These are phyloP conservation scores for Hydrochoerus hydrochaeris DNA, from an alignment of 2,113 vertebrate genomes.

Conservation along the genomic window DNA sequence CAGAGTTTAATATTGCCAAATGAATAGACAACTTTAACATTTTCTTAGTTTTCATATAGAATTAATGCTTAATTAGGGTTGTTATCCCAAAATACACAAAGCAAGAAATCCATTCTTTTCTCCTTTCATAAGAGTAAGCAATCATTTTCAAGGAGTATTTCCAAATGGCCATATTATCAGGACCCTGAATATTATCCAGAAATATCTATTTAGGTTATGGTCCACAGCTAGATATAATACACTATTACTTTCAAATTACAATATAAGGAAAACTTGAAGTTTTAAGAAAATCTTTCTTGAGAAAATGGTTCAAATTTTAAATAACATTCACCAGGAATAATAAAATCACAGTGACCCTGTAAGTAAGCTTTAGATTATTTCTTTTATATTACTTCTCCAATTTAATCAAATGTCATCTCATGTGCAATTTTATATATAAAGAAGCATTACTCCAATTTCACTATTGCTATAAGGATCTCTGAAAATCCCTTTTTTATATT, in stretches of 20 bases:
- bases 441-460: neutral
- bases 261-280: neutral
- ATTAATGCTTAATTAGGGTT: neutral
- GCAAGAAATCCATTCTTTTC: neutral
- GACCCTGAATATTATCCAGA: neutral
- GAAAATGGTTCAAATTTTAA: constrained; percentile 52
- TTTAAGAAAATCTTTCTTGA: constrained; percentile 33
- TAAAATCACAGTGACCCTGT: neutral
- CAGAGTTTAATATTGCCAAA: neutral
- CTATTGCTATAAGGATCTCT: neutral
- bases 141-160: constrained; percentile 16
- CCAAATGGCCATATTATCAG: neutral
- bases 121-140: neutral
- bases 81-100: neutral
- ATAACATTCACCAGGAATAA: constrained; percentile 20
- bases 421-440: constrained; percentile 17
- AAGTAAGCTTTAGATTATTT: neutral
- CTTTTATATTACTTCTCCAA: neutral
- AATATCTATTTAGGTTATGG: neutral
- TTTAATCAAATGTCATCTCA: constrained; percentile 6
- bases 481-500: neutral
- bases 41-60: neutral
- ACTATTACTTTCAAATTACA: neutral
- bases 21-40: neutral
- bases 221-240: neutral